A percentile compares a stretch with the other conserved stretches of the same genome.
Evolutionary conservation across 1,140 invertebrate species (phyloP).

Genomic region (Nilaparvata lugens): DNA sequence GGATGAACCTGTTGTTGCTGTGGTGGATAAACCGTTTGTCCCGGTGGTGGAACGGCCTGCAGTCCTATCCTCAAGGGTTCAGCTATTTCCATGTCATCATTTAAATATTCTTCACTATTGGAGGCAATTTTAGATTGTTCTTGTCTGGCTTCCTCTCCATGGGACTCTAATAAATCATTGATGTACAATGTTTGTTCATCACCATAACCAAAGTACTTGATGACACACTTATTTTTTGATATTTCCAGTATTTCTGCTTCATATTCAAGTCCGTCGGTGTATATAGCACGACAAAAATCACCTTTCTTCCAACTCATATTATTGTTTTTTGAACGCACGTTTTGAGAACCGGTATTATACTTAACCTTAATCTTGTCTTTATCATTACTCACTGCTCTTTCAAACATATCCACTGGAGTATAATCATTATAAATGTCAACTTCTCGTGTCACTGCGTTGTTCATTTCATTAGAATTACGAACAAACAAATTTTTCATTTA

Average conservation of each 20-base stretch:
- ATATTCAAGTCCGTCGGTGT: conserved; percentile 57
- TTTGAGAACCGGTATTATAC: neutral
- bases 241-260: conserved; percentile 59
- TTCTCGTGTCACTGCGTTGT: no score
- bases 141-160: conserved; percentile 41
- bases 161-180: conserved; percentile 42
- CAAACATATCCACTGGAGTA: conserved; percentile 68
- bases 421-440: conserved; percentile 77
- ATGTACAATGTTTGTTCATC: conserved; percentile 60
- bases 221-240: conserved; percentile 56
- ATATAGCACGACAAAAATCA: conserved; percentile 57
- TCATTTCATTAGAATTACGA: no score
- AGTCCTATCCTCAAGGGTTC: no score
- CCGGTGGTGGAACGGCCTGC: no score
- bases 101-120: no score
- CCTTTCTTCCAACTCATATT: conserved; percentile 49
- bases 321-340: neutral
- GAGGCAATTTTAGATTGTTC: no score
- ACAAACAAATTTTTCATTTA: no score
- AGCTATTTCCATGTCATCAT: no score
- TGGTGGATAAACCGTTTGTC: no score
- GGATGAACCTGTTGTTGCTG: no score
- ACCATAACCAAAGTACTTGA: conserved; percentile 47
- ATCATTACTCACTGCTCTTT: conserved; percentile 57
- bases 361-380: conserved; percentile 39